phyloP scores from a whole-genome alignment of 2,888 invertebrate genomes.

The Rotaria socialis region DNA sequence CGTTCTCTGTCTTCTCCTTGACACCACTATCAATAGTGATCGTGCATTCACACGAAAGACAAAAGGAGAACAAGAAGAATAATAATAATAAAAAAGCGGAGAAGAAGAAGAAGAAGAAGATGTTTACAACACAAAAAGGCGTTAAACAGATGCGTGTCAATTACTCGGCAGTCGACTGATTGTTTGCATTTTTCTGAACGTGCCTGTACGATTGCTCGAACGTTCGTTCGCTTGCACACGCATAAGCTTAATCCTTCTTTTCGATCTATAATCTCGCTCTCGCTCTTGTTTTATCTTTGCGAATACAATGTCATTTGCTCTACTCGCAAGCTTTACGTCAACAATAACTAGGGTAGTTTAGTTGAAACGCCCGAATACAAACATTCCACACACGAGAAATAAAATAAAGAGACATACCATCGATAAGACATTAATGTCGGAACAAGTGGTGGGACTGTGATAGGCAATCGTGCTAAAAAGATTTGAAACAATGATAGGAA shows the following conservation, averaged over 20 bases:
- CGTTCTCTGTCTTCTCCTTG: background rate
- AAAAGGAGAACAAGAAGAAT: background rate
- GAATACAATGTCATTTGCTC: constrained; percentile 15
- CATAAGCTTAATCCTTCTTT: background rate
- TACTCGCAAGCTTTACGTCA: background rate
- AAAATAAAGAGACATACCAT: background rate
- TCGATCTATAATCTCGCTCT: constrained; percentile 19
- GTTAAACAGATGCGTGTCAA: constrained; percentile 29
- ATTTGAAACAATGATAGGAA: background rate
- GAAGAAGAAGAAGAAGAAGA: background rate
- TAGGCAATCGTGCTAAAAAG: background rate
- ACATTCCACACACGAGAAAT: background rate
- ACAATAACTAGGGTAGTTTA: background rate
- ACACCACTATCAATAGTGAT: constrained; percentile 20
- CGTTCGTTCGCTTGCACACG: background rate
- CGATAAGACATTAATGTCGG: constrained; percentile 8
- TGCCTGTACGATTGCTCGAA: background rate
- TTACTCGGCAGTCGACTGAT: background rate
- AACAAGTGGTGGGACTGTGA: constrained; percentile 15
- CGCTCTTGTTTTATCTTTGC: background rate
- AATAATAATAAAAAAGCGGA: background rate
- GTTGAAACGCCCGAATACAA: background rate
- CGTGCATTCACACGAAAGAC: background rate
- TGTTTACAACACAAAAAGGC: constrained; percentile 26
- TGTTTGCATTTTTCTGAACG: constrained; percentile 26